Evolutionary conservation across 2,888 invertebrate genomes (phyloP).

Genomic region (Acleris holmiana): DNA sequence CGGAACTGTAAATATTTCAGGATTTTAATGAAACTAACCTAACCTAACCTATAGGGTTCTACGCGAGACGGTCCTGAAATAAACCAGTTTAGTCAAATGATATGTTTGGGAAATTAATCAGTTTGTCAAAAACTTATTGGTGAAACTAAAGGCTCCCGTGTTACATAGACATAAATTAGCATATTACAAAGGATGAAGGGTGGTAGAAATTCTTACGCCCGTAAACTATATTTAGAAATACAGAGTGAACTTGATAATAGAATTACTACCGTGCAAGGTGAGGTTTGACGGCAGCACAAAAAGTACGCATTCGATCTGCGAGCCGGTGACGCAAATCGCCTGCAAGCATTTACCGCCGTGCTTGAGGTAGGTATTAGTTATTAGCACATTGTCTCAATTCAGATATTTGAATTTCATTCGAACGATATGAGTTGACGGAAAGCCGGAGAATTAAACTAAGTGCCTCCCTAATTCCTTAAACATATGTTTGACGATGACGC

Average conservation of each 20-base stretch:
- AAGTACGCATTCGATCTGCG: conserved; percentile 32
- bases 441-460: neutral
- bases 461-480: conserved; percentile 6
- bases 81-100: no score
- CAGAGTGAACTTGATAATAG: conserved; percentile 36
- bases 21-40: no score
- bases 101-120: no score
- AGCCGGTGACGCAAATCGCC: conserved; percentile 33
- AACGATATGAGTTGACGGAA: neutral
- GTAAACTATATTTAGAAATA: conserved; percentile 28
- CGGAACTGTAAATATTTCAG: no score
- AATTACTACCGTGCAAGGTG: conserved; percentile 36
- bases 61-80: no score
- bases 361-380: conserved; percentile 25
- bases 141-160: no score
- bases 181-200: conserved; percentile 2
- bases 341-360: conserved; percentile 27
- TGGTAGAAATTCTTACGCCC: neutral
- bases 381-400: conserved; percentile 27
- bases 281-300: conserved; percentile 38
- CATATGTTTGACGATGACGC: conserved; percentile 1
- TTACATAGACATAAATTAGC: no score
- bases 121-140: no score
- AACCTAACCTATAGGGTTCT: no score
- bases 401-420: conserved; percentile 8